These are phyloP conservation scores for Coreoperca whiteheadi DNA, from an alignment of 2,113 vertebrate species.

Conservation along the genomic window DNA sequence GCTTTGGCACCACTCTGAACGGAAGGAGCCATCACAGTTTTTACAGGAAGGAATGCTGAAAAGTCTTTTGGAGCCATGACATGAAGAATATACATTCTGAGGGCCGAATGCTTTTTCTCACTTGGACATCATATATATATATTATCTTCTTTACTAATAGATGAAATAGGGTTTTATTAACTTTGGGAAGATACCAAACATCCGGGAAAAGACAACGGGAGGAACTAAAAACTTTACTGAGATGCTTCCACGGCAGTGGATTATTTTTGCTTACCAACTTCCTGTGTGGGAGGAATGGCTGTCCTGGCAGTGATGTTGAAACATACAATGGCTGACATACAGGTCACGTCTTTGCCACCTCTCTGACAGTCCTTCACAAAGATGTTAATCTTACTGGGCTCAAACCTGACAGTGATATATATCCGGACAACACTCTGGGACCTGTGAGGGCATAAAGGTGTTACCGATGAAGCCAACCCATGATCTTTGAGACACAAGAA, in stretches of 20 bases:
- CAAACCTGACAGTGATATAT: conserved; percentile 89
- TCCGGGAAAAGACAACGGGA: not conserved
- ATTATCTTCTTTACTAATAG: not conserved
- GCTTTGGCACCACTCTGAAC: conserved; percentile 30
- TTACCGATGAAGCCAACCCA: not conserved
- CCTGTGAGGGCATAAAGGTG: conserved; percentile 81
- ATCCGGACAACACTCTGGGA: conserved; percentile 91
- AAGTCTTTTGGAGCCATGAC: conserved; percentile 11
- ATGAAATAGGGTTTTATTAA: conserved; percentile 11
- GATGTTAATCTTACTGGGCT: conserved; percentile 95
- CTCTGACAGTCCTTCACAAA: conserved; percentile 95
- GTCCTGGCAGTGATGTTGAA: conserved; percentile 92
- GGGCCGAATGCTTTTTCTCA: conserved; percentile 4
- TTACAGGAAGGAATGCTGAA: conserved; percentile 36
- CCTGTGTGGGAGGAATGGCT: conserved; percentile 80
- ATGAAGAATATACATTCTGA: conserved; percentile 38
- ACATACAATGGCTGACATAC: conserved; percentile 92
- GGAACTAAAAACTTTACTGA: conserved; percentile 15
- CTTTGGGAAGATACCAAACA: not conserved
- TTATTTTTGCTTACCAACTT: conserved; percentile 87
- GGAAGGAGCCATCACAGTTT: conserved; percentile 21
- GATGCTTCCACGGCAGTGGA: conserved; percentile 24
- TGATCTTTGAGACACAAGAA: not conserved
- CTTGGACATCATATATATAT: not conserved
- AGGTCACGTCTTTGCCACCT: conserved; percentile 92